A percentile compares a stretch with the other conserved stretches of the same genome.
Conservation (phyloP, 1,140 invertebrate species). For the Drosophila eugracilis region DNA sequence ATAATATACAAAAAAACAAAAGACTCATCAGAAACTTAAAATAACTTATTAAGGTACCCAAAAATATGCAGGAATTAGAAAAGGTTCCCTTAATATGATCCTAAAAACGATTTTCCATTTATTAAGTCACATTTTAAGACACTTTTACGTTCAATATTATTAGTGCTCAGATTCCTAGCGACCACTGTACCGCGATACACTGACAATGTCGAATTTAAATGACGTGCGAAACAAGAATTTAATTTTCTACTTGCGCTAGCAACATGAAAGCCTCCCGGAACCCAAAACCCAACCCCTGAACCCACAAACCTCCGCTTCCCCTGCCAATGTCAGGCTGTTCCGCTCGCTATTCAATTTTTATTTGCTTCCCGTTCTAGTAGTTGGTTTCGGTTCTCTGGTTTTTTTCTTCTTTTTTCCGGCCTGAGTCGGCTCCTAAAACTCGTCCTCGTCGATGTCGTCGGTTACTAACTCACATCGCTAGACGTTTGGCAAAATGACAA, state of each 20-base stretch:
- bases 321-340: conserved; percentile 47
- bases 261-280: conserved; percentile 43
- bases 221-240: conserved; percentile 84
- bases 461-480: conserved; percentile 58
- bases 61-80: too few relatives aligned
- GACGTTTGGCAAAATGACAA: conserved; percentile 84
- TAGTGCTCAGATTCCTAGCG: background rate
- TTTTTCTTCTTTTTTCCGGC: conserved; percentile 16
- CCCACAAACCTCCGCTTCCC: conserved; percentile 5
- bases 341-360: conserved; percentile 59
- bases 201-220: conserved; percentile 80
- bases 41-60: too few relatives aligned
- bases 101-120: too few relatives aligned
- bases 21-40: too few relatives aligned
- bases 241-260: conserved; percentile 70
- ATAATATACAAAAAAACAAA: too few relatives aligned
- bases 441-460: conserved; percentile 47
- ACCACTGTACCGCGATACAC: conserved; percentile 23
- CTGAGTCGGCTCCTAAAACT: conserved; percentile 12
- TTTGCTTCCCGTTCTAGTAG: conserved; percentile 45
- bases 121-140: too few relatives aligned
- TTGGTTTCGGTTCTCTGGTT: conserved; percentile 18
- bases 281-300: conserved; percentile 2
- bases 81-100: too few relatives aligned
- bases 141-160: too few relatives aligned